Evolutionary conservation across 2,888 invertebrate genomes (phyloP).

Genomic region (Tipula unca): DNA sequence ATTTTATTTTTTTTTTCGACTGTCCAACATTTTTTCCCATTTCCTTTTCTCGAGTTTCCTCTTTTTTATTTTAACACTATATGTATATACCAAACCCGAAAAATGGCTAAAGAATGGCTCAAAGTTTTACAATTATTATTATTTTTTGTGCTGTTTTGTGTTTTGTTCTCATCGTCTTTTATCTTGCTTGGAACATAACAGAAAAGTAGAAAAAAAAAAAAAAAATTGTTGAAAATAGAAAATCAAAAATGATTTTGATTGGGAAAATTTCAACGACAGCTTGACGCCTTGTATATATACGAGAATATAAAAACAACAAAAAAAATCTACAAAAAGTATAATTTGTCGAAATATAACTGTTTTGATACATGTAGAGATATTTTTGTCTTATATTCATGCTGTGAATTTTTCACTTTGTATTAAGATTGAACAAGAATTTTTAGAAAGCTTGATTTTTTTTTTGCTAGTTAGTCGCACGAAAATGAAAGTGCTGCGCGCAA

Average conservation of each 20-base stretch:
- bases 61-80: not conserved
- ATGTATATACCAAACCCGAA: not conserved
- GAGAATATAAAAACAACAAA: not conserved
- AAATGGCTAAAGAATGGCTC: not conserved
- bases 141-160: not conserved
- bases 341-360: constrained; percentile 2
- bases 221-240: not conserved
- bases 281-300: not conserved
- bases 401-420: not conserved
- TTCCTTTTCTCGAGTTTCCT: too few relatives aligned
- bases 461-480: not conserved
- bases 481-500: not conserved
- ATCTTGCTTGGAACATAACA: not conserved
- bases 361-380: not conserved
- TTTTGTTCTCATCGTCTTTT: not conserved
- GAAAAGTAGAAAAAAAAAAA: not conserved
- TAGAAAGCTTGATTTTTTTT: not conserved
- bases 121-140: not conserved
- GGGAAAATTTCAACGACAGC: not conserved
- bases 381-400: not conserved
- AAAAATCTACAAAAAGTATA: not conserved
- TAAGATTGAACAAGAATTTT: not conserved
- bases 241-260: not conserved
- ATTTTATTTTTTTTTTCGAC: not conserved
- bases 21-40: not conserved